phyloP scores from a whole-genome alignment of 2,888 invertebrate species.

The Noctua janthe region DNA sequence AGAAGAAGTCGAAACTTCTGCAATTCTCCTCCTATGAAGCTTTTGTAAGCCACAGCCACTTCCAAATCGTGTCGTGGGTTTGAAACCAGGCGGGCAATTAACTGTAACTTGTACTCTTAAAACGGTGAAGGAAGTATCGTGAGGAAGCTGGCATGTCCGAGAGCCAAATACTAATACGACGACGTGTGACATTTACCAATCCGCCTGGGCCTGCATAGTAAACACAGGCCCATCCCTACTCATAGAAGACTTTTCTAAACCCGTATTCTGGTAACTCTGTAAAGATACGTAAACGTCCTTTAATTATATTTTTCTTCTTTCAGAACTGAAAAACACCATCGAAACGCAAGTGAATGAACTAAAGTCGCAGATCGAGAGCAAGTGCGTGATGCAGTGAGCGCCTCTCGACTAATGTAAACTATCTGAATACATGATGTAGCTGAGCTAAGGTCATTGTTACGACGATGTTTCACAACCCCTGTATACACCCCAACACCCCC shows the following conservation, averaged over 20 bases:
- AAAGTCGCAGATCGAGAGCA: conserved; percentile 98
- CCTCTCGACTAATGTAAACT: conserved; percentile 58
- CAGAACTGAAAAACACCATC: conserved; percentile 99
- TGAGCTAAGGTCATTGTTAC: conserved; percentile 86
- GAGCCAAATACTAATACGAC: neutral
- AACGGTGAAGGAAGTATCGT: neutral
- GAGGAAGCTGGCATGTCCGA: neutral
- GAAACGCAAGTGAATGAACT: conserved; percentile 99
- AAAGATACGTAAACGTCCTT: neutral
- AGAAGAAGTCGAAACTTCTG: neutral
- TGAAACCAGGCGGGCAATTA: neutral
- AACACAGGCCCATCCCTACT: neutral
- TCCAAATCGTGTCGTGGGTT: neutral
- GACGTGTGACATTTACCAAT: neutral
- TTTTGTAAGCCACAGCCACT: neutral
- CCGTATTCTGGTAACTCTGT: neutral
- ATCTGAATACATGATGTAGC: conserved; percentile 89
- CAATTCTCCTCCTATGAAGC: neutral
- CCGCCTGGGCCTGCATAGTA: neutral
- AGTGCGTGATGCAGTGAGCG: conserved; percentile 98
- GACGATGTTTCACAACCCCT: conserved; percentile 77
- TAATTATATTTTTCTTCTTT: conserved; percentile 79
- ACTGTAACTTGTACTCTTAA: neutral
- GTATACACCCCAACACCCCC: conserved; percentile 70
- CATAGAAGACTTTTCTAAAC: neutral